Conservation (phyloP, 1,140 invertebrate species). For the Procambarus clarkii region DNA sequence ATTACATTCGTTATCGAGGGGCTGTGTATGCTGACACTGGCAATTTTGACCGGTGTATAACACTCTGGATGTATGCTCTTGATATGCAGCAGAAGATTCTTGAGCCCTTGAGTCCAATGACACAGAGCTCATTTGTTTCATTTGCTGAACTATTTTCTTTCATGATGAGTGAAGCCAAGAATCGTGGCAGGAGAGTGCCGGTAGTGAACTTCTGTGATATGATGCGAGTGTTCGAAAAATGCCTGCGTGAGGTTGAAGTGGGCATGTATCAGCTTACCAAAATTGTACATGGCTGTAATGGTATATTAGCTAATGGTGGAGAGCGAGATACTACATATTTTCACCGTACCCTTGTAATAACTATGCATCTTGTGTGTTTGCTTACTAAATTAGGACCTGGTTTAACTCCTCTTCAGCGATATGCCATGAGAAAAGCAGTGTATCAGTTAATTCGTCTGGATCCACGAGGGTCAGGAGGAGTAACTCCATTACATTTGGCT, state of each 20-base stretch:
- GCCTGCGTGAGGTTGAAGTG: constrained; percentile 73
- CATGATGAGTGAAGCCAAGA: constrained; percentile 85
- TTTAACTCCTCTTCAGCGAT: constrained; percentile 72
- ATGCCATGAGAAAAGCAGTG: constrained; percentile 74
- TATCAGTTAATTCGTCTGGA: constrained; percentile 86
- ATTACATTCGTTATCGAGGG: constrained; percentile 94
- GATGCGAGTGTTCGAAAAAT: constrained; percentile 76
- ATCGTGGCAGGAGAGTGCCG: constrained; percentile 76
- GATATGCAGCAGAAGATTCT: constrained; percentile 96
- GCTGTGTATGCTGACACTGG: constrained; percentile 96
- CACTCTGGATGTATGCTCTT: constrained; percentile 96
- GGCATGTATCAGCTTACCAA: constrained; percentile 71
- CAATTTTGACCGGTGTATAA: constrained; percentile 92
- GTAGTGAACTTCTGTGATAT: constrained; percentile 88
- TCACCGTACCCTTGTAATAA: constrained; percentile 89
- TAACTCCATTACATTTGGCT: constrained; percentile 89
- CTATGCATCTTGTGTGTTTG: constrained; percentile 87
- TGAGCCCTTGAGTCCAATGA: constrained; percentile 95
- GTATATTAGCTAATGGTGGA: constrained; percentile 77
- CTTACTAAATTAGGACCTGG: constrained; percentile 79
- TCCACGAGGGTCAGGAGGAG: constrained; percentile 82
- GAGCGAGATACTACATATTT: constrained; percentile 85
- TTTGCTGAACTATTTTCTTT: constrained; percentile 97
- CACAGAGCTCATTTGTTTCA: constrained; percentile 92
- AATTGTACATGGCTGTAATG: constrained; percentile 74